Percentiles rank a stretch among this genome's conserved stretches.
Conservation (phyloP, 2,888 invertebrate species). For the Acrocera orbiculus region DNA sequence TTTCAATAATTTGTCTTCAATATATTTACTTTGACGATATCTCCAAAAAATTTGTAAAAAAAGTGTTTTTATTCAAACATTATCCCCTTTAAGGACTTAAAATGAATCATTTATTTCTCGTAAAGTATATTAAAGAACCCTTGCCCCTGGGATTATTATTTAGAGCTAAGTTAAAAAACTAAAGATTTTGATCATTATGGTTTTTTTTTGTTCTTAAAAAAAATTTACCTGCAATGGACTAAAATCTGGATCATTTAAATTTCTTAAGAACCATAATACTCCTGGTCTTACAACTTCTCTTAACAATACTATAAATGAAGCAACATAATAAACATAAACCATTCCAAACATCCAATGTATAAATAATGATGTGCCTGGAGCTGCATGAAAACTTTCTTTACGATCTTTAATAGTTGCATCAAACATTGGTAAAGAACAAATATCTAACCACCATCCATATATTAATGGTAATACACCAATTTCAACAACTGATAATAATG, state of each 20-base stretch:
- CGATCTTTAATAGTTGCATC: slow-evolving; percentile 78
- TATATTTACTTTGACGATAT: no score
- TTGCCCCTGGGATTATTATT: no score
- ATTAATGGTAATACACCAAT: slow-evolving; percentile 92
- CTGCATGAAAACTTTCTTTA: slow-evolving; percentile 69
- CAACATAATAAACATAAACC: slow-evolving; percentile 98
- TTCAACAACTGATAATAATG: slow-evolving; percentile 87
- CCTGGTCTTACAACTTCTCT: slow-evolving; percentile 92
- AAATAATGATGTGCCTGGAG: slow-evolving; percentile 93
- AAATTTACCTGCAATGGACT: slow-evolving; percentile 78
- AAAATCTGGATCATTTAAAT: slow-evolving; percentile 97
- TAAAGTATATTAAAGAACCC: no score
- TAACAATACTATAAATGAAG: slow-evolving; percentile 82
- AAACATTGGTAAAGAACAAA: slow-evolving; percentile 86
- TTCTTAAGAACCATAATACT: slow-evolving; percentile 93
- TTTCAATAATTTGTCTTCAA: no score
- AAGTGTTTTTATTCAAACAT: no score
- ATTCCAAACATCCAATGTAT: slow-evolving; percentile 98
- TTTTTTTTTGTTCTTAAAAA: background rate
- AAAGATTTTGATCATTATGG: background rate
- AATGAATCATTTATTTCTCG: no score
- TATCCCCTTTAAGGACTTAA: no score
- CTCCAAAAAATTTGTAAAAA: no score
- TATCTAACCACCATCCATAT: slow-evolving; percentile 98
- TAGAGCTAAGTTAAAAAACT: no score